Percentiles rank a stretch among this genome's conserved stretches.
phyloP scores from a whole-genome alignment of 2,797 vertebrate species.

The Simalia tracyae region DNA sequence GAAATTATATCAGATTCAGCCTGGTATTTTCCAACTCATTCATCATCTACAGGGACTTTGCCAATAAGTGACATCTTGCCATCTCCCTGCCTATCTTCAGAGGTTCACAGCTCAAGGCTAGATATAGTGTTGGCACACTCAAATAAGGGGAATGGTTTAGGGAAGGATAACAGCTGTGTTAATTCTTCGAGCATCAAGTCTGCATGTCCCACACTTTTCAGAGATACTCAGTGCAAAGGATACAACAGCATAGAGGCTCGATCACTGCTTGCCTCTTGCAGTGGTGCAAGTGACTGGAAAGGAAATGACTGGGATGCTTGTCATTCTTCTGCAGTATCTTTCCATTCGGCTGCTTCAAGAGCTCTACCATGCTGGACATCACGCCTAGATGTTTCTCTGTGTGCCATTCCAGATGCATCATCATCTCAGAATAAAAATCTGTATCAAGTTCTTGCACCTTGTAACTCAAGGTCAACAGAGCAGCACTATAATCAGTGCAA shows the following conservation, averaged over 20 bases:
- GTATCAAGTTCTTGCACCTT: slow-evolving; percentile 37
- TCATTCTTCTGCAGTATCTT: slow-evolving; percentile 21
- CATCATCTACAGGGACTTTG: slow-evolving; percentile 22
- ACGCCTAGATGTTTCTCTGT: slow-evolving; percentile 58
- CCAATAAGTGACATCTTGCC: slow-evolving; percentile 45
- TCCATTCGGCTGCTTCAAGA: slow-evolving; percentile 55
- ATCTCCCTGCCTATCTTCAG: slow-evolving; percentile 46
- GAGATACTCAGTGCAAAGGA: not conserved
- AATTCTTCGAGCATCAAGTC: slow-evolving; percentile 48
- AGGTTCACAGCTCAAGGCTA: slow-evolving; percentile 64
- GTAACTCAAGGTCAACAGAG: slow-evolving; percentile 18
- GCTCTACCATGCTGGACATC: slow-evolving; percentile 65
- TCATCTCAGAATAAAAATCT: slow-evolving; percentile 44
- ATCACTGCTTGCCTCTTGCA: slow-evolving; percentile 44
- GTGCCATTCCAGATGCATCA: slow-evolving; percentile 60
- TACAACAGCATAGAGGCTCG: slow-evolving; percentile 20
- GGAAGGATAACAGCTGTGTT: slow-evolving; percentile 9
- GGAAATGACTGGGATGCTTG: slow-evolving; percentile 19
- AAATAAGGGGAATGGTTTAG: slow-evolving; percentile 45
- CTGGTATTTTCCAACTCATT: slow-evolving; percentile 41
- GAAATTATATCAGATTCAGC: slow-evolving; percentile 31
- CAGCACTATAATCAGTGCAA: slow-evolving; percentile 44
- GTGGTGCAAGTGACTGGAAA: slow-evolving; percentile 10
- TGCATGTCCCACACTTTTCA: slow-evolving; percentile 35
- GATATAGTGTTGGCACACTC: slow-evolving; percentile 61